Conservation (phyloP, 2,113 vertebrate genomes). For the Cricetomys ansorgei region DNA sequence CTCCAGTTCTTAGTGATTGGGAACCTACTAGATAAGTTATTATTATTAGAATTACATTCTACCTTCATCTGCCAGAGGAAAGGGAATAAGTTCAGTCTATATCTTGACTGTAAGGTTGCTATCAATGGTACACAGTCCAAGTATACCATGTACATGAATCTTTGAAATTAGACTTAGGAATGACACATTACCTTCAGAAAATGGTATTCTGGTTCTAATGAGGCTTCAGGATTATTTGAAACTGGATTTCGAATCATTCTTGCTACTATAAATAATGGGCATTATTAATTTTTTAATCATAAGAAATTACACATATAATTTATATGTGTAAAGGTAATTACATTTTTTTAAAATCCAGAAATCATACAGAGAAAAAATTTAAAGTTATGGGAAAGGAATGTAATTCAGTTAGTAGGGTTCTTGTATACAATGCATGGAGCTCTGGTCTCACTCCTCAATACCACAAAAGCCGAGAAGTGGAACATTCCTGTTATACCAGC, state of each 20-base stretch:
- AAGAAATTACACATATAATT: not conserved
- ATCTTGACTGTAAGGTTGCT: conserved; percentile 30
- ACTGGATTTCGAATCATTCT: not conserved
- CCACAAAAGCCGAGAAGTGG: not conserved
- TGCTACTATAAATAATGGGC: not conserved
- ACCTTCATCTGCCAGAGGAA: conserved; percentile 56
- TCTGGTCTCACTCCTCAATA: not conserved
- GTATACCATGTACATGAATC: not conserved
- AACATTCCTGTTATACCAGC: not conserved
- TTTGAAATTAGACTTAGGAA: conserved; percentile 57
- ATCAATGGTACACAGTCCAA: conserved; percentile 36
- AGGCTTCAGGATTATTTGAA: not conserved
- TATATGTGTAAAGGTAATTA: not conserved
- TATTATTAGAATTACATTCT: conserved; percentile 53
- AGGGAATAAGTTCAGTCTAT: conserved; percentile 43
- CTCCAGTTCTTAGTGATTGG: not conserved
- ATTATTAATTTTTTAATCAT: conserved; percentile 29
- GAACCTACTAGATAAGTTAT: conserved; percentile 61
- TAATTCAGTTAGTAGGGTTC: not conserved
- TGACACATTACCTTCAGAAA: conserved; percentile 40
- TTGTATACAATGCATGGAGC: not conserved
- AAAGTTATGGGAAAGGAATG: not conserved
- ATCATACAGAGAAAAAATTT: not conserved
- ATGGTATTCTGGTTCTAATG: not conserved
- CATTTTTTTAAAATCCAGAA: not conserved